A percentile compares a stretch with the other conserved stretches of the same genome.
phyloP scores from a whole-genome alignment of 1,140 invertebrate species.

The Leptopilina clavipes region DNA sequence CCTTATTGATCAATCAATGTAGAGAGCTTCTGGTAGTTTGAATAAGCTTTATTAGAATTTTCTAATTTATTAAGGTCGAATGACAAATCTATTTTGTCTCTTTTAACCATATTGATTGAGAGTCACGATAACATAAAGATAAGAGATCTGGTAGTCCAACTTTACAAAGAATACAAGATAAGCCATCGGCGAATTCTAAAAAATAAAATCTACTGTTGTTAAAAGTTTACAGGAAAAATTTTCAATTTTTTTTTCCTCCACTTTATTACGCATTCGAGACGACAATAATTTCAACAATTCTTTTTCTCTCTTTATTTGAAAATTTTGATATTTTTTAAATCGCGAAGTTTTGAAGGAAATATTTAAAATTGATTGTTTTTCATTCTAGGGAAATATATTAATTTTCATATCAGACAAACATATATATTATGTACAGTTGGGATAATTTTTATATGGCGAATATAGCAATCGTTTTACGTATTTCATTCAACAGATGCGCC shows the following conservation, averaged over 20 bases:
- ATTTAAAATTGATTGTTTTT: too few relatives aligned
- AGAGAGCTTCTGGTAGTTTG: not conserved
- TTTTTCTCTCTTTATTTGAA: too few relatives aligned
- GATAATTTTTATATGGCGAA: not conserved
- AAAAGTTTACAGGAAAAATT: constrained; percentile 1
- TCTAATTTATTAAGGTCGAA: not conserved
- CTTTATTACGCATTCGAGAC: not conserved
- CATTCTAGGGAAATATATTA: too few relatives aligned
- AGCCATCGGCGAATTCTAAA: not conserved
- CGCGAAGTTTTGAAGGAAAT: too few relatives aligned
- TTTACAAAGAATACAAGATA: constrained; percentile 5
- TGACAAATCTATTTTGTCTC: constrained; percentile 6
- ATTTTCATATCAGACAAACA: too few relatives aligned
- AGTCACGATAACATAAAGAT: constrained; percentile 4
- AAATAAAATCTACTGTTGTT: not conserved
- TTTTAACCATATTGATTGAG: not conserved
- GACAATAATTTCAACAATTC: too few relatives aligned
- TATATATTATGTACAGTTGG: not conserved
- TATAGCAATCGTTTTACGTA: not conserved
- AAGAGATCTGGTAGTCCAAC: constrained; percentile 4
- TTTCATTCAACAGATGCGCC: not conserved
- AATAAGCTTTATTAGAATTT: not conserved
- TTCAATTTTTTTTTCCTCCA: not conserved
- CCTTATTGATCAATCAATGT: too few relatives aligned
- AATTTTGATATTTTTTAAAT: too few relatives aligned